A percentile compares a stretch with the other conserved stretches of the same genome.
phyloP scores from a whole-genome alignment of 2,888 invertebrate species.

The Drosophila colorata region DNA sequence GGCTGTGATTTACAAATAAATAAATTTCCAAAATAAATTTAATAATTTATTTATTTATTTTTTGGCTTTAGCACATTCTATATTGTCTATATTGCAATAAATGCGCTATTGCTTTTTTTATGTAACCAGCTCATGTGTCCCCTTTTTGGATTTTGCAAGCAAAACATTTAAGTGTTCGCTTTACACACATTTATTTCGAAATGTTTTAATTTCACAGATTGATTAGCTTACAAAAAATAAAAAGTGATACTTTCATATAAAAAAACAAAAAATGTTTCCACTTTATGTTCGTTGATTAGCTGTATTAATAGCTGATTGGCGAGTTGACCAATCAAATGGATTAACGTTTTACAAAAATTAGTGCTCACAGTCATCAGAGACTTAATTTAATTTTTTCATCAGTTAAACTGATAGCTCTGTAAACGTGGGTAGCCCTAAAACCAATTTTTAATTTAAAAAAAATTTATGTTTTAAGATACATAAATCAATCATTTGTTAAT shows the following conservation, averaged over 20 bases:
- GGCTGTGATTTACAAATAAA: background rate
- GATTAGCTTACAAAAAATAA: background rate
- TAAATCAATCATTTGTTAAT: background rate
- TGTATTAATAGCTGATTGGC: background rate
- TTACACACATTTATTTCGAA: background rate
- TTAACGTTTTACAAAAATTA: background rate
- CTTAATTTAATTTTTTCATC: background rate
- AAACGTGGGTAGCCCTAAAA: too few species aligned
- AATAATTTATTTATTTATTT: too few species aligned
- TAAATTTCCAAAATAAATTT: background rate
- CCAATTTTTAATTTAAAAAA: too few species aligned
- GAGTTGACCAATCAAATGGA: background rate
- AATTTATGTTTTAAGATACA: too few species aligned
- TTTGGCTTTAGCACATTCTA: too few species aligned
- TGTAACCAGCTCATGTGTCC: too few species aligned
- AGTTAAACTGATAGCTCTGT: too few species aligned
- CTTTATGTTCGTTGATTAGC: background rate
- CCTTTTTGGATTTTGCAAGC: background rate
- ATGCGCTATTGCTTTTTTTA: background rate
- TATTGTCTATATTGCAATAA: background rate
- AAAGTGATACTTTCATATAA: too few species aligned
- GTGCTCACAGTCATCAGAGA: background rate
- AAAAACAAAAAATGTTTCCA: background rate
- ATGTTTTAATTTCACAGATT: background rate
- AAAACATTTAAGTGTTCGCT: too few species aligned